Conservation (phyloP, 1,140 invertebrate species). For the Gyrodactylus salaris region DNA sequence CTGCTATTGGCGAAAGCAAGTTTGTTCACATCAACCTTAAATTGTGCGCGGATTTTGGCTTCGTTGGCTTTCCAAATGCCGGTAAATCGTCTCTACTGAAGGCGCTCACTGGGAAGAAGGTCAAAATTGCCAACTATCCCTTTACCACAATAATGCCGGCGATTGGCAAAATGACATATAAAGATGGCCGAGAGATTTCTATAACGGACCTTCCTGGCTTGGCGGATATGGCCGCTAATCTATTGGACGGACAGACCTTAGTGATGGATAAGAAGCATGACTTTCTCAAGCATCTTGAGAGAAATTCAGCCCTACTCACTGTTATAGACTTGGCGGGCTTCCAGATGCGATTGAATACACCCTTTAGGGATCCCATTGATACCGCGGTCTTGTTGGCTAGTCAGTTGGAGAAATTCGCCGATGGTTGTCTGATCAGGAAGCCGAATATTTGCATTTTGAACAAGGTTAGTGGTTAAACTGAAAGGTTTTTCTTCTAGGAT, state of each 20-base stretch:
- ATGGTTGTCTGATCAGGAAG: not conserved
- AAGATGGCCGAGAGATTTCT: conserved; percentile 3
- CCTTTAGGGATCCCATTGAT: not conserved
- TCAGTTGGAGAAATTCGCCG: not conserved
- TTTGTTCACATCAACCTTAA: conserved; percentile 25
- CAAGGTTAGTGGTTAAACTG: not conserved
- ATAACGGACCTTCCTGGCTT: conserved; percentile 7
- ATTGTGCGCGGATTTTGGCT: conserved; percentile 63
- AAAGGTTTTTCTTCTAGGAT: no score
- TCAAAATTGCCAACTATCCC: conserved; percentile 51
- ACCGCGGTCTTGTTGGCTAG: not conserved
- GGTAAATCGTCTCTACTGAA: conserved; percentile 71
- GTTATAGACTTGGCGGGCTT: not conserved
- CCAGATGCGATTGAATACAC: not conserved
- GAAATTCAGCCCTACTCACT: not conserved
- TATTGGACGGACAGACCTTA: not conserved
- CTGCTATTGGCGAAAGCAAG: not conserved
- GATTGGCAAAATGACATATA: conserved; percentile 56
- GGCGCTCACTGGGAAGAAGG: conserved; percentile 52
- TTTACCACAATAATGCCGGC: conserved; percentile 75
- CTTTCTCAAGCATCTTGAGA: conserved; percentile 4
- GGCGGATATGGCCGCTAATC: not conserved
- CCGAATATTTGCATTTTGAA: not conserved
- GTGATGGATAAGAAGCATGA: not conserved
- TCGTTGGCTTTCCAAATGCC: conserved; percentile 78